Evolutionary conservation across 2,113 vertebrate species (phyloP), one percentile per base, ranked within the genome.

Genomic region (Ammodytes marinus): DNA sequence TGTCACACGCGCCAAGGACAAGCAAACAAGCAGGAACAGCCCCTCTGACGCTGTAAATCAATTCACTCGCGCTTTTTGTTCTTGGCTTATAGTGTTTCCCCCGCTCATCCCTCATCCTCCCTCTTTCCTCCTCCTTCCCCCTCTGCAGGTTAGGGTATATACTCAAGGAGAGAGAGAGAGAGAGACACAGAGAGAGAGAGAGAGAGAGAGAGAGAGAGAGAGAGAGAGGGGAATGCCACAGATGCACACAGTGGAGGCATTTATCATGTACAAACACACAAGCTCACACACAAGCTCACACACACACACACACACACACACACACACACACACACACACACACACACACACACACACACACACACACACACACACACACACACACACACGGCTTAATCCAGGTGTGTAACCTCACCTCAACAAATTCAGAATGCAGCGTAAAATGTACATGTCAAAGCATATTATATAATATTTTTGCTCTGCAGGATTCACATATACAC

Each of bases 1-100:
- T 74, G 80, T 86, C 82, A 84, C 75, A 82, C 8, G 46, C n/a
- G 46, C n/a, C 84, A 82, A 89, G 81, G 81, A 75, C 71, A 74
- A 54, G 85, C 79, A 84, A 81, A 80, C 69, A 77, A 87, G 66
- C 67, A 7, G 79, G 40, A 75, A 58, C 47, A 46, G 49, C 40
- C 67, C 42, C 74, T 43, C 74, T 52, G 15, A 63, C 69, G 80
- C 67, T 61, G 12, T 84, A 79, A 88, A 89, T 89, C 66, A 84
- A 75, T 47, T 79, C 39, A 74, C 39, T 69, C 15, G 5, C 49
- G 19, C 59, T 74, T 55, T 86, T 86, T 77, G 27, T 72, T 74
- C 53, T 86, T 68, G 3, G 42, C 73, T 76, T 59, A 57, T 40
- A 69, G 67, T 80, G 27, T 27, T 27, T 84, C 80, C 45, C 59